Base-by-base conservation (phyloP, 2,888 invertebrate genomes). In the Quadriops clusia region DNA sequence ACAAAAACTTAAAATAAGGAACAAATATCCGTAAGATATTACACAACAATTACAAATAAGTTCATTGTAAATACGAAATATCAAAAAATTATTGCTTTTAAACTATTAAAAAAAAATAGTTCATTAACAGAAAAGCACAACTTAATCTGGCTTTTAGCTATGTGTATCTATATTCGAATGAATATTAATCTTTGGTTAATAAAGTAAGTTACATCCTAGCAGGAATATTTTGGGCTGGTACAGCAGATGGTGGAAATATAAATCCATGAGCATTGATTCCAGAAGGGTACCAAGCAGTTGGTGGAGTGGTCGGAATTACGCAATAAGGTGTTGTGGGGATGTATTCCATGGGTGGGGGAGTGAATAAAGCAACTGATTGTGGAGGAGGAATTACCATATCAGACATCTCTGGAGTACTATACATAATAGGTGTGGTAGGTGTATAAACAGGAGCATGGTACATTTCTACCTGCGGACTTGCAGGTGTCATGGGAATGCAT, bases 191-290 rank as follows among this genome's bases (percentile, higher is more conserved):
- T n/a, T n/a, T n/a, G n/a, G n/a, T n/a, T n/a, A n/a, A n/a, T n/a
- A n/a, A n/a, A n/a, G n/a, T n/a, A n/a, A n/a, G n/a, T 30, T 17
- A 34, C 16, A 29, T 11, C 17, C 24, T 10, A 14, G 11, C 17
- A 9, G 9, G n/a, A 16, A 8, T 17, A 5, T 34, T 34, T 22
- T 26, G 36, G 5, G 32, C n/a, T 4, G 20, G 30, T 23, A 32
- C 28, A 7, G 32, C 20, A 4, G 41, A 29, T 17, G 30, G n/a
- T 3, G 49, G 49, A 21, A 45, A 49, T 17, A 49, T 41, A 23
- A 49, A 49, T 10, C 49, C 49, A 33, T 47, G 47, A 26, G 47
- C 36, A 33, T 45, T 45, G 13, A 49, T 39, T 4, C 40, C 23
- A n/a, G 46, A 30, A 5, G 34, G 38, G 27, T 36, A 47, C 43